phyloP scores from a whole-genome alignment of 2,113 vertebrate genomes.

The Orthonyx spaldingii region DNA sequence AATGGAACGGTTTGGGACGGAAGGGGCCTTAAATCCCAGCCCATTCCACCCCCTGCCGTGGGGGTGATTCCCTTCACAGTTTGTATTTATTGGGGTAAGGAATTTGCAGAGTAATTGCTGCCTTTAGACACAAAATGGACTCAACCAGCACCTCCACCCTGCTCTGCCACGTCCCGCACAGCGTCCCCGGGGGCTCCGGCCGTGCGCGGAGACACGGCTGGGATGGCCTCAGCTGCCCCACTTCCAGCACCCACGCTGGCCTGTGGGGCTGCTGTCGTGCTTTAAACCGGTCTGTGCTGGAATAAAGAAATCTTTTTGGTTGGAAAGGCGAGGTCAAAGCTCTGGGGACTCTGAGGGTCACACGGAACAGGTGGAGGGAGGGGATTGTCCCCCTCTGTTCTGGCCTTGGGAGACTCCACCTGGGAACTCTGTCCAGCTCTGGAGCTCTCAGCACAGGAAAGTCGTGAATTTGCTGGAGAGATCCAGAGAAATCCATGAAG shows the following conservation, averaged over 20 bases:
- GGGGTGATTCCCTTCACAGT: background rate
- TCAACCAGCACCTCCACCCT: background rate
- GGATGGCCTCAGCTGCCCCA: background rate
- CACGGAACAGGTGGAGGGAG: rapidly evolving
- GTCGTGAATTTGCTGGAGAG: background rate
- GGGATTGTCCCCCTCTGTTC: background rate
- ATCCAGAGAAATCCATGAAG: rapidly evolving
- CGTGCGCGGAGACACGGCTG: background rate
- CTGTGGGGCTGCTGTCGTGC: background rate
- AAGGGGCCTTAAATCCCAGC: background rate
- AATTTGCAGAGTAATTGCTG: background rate
- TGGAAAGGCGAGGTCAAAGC: background rate
- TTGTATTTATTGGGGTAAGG: background rate
- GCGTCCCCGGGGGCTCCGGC: too few species aligned
- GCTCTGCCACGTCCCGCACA: too few species aligned
- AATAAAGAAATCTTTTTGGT: rapidly evolving
- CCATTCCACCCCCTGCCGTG: background rate
- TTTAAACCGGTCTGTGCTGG: background rate
- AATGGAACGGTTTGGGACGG: background rate
- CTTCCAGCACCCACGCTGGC: background rate
- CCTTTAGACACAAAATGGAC: background rate
- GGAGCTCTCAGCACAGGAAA: background rate
- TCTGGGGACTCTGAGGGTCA: too few species aligned
- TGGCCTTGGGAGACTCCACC: background rate
- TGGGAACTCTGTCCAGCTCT: background rate